phyloP scores from a whole-genome alignment of 2,797 vertebrate species.

The Miichthys miiuy region DNA sequence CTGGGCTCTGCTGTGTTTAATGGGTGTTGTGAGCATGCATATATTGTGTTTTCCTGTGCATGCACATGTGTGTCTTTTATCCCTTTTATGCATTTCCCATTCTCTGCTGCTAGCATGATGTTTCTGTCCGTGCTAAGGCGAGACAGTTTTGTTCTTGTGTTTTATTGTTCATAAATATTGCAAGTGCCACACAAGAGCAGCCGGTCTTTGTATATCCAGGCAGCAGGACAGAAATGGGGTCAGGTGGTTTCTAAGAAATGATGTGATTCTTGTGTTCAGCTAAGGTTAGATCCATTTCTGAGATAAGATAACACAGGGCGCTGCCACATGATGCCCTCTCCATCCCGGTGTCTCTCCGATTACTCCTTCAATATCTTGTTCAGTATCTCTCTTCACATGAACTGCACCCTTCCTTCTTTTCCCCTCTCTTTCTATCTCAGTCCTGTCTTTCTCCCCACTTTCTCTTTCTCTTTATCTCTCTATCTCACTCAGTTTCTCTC shows the following conservation, averaged over 20 bases:
- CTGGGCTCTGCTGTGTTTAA: slow-evolving; percentile 40
- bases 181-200: slow-evolving; percentile 25
- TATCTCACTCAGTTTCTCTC: slow-evolving; percentile 28
- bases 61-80: slow-evolving; percentile 5
- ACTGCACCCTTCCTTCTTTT: slow-evolving; percentile 29
- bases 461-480: slow-evolving; percentile 37
- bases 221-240: slow-evolving; percentile 32
- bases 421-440: slow-evolving; percentile 17
- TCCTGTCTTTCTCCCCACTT: slow-evolving; percentile 17
- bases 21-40: slow-evolving; percentile 22
- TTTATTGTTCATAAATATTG: slow-evolving; percentile 56
- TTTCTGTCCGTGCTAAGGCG: background rate
- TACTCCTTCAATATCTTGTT: slow-evolving; percentile 55
- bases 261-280: slow-evolving; percentile 47
- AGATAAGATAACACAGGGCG: slow-evolving; percentile 59
- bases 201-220: slow-evolving; percentile 16
- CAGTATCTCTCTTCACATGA: slow-evolving; percentile 49
- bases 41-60: slow-evolving; percentile 12
- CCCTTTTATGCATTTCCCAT: slow-evolving; percentile 12
- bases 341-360: slow-evolving; percentile 44
- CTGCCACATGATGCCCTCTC: slow-evolving; percentile 57
- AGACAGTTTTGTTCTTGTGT: slow-evolving; percentile 19
- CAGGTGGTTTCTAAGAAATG: slow-evolving; percentile 60
- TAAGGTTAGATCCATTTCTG: slow-evolving; percentile 61
- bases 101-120: background rate